phyloP scores from a whole-genome alignment of 2,797 vertebrate genomes.

The Mionectes olivaceus region DNA sequence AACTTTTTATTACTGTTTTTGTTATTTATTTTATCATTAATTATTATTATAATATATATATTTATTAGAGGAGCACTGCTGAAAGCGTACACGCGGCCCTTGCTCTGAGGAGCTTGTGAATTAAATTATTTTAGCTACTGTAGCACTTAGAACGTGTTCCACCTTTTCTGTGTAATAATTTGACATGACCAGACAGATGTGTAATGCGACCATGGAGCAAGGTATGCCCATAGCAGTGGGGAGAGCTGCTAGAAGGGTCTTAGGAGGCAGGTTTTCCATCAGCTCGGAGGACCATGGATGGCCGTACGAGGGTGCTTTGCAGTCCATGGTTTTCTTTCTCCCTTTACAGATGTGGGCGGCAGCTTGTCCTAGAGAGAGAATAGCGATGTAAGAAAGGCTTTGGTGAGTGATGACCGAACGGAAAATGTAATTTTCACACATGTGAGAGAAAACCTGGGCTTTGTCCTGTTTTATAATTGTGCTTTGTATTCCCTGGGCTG shows the following conservation, averaged over 20 bases:
- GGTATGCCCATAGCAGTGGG: rapidly evolving
- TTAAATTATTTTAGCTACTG: neutral
- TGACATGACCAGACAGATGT: neutral
- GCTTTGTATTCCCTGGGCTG: neutral
- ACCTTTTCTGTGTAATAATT: neutral
- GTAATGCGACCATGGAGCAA: neutral
- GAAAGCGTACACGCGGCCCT: neutral
- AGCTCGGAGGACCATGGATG: neutral
- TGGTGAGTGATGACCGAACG: neutral
- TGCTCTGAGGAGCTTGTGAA: neutral
- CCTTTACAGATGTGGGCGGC: neutral
- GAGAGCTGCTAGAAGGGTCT: neutral
- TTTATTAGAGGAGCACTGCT: constrained; percentile 41
- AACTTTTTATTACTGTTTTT: neutral
- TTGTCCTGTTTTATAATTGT: neutral
- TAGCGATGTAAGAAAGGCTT: neutral
- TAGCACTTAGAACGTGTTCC: neutral
- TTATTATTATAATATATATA: neutral
- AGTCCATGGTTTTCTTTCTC: neutral
- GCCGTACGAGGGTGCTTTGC: neutral
- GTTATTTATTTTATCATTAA: constrained; percentile 40
- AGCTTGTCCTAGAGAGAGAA: neutral
- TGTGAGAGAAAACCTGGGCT: neutral
- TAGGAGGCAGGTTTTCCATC: neutral
- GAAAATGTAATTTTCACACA: neutral